phyloP scores from a whole-genome alignment of 2,113 vertebrate species.

The Callipepla squamata region DNA sequence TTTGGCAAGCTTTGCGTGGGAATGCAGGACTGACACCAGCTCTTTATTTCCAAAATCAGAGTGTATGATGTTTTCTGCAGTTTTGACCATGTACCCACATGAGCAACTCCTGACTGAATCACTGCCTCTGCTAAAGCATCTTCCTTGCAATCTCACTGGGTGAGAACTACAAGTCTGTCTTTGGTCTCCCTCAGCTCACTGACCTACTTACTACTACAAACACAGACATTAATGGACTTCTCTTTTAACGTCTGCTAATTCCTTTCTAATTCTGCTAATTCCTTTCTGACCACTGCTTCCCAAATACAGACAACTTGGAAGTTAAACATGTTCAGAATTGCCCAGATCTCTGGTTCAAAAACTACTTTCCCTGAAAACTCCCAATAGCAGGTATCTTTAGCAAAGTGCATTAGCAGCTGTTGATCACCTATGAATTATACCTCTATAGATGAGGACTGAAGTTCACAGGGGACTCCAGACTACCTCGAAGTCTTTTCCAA shows the following conservation, averaged over 20 bases:
- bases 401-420: not conserved
- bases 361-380: not conserved
- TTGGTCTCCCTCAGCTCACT: not conserved
- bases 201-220: conserved; percentile 30
- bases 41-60: not conserved
- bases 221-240: not conserved
- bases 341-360: not conserved
- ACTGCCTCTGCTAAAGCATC: not conserved
- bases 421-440: not conserved
- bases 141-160: not conserved
- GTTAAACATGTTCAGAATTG: not conserved
- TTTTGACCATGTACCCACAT: not conserved
- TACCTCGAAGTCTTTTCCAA: not conserved
- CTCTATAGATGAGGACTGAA: not conserved
- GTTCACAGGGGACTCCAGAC: not conserved
- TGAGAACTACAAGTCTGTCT: not conserved
- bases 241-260: not conserved
- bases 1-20: not conserved
- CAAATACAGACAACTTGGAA: not conserved
- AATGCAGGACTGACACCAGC: not conserved
- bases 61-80: not conserved
- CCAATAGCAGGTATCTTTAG: not conserved
- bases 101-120: not conserved
- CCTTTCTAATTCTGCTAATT: too few species aligned
- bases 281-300: not conserved